A percentile compares a stretch with the other conserved stretches of the same genome.
These are phyloP conservation scores for Enteromius treurensis DNA, from an alignment of 2,797 vertebrate genomes.

Conservation along the genomic window DNA sequence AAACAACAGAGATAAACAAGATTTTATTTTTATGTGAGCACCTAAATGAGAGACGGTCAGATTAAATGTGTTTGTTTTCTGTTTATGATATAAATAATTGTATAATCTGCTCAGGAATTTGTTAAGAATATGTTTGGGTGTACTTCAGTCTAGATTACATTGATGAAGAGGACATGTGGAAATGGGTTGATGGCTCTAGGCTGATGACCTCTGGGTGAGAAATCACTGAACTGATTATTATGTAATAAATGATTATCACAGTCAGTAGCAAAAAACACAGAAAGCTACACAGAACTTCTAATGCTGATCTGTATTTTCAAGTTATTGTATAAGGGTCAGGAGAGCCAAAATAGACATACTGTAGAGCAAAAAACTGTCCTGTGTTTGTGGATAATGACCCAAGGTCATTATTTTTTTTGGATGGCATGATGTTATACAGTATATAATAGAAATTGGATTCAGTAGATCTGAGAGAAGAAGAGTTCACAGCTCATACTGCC, in stretches of 20 bases:
- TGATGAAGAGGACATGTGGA: not conserved
- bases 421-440: not conserved
- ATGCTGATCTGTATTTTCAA: too few relatives aligned
- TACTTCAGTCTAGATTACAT: not conserved
- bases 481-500: not conserved
- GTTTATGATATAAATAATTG: not conserved
- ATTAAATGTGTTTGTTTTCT: not conserved
- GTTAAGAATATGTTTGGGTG: not conserved
- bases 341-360: not conserved
- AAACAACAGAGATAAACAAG: not conserved
- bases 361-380: not conserved
- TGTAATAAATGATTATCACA: too few relatives aligned
- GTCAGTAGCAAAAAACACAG: too few relatives aligned
- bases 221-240: not conserved
- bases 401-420: not conserved
- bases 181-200: not conserved
- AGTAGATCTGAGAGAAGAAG: slow-evolving; percentile 1
- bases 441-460: not conserved
- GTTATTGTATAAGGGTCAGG: not conserved
- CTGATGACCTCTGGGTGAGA: not conserved
- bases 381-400: not conserved
- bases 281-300: too few relatives aligned
- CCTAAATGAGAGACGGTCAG: not conserved
- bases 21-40: not conserved
- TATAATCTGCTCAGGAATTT: not conserved